Evolutionary conservation across 2,797 vertebrate genomes (phyloP).

Genomic region (Phalloptychus januarius): DNA sequence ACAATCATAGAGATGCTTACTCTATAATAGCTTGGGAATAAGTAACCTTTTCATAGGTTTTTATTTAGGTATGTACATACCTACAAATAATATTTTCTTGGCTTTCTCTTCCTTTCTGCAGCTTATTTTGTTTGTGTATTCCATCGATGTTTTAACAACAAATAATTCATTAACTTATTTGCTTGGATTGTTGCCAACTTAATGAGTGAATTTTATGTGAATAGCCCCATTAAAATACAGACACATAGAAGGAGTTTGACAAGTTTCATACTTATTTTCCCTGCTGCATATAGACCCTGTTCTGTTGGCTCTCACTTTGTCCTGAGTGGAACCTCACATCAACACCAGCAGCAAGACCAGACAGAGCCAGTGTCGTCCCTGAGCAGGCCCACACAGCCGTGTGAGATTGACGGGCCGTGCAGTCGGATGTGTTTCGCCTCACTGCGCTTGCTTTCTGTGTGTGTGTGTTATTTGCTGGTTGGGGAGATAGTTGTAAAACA

Average conservation of each 20-base stretch:
- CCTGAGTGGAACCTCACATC: constrained; percentile 53
- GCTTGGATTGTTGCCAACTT: not conserved
- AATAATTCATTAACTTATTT: not conserved
- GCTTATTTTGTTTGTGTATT: not conserved
- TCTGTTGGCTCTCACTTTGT: constrained; percentile 28
- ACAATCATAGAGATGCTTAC: not conserved
- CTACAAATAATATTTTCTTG: not conserved
- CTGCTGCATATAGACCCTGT: not conserved
- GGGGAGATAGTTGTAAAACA: constrained; percentile 42
- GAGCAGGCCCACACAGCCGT: constrained; percentile 63
- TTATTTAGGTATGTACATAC: not conserved
- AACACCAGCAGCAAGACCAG: constrained; percentile 60
- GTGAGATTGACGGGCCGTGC: constrained; percentile 64
- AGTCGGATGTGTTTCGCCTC: constrained; percentile 61
- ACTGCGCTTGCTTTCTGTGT: constrained; percentile 46
- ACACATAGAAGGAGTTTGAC: not conserved
- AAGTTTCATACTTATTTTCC: not conserved
- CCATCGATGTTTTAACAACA: not conserved
- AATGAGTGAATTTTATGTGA: not conserved
- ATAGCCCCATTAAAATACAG: not conserved
- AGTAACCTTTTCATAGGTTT: not conserved
- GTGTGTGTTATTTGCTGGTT: constrained; percentile 47
- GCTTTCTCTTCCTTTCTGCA: not conserved
- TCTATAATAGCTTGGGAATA: not conserved
- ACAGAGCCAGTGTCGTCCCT: constrained; percentile 47